Conservation (phyloP, 2,113 vertebrate species). For the Uria aalge region DNA sequence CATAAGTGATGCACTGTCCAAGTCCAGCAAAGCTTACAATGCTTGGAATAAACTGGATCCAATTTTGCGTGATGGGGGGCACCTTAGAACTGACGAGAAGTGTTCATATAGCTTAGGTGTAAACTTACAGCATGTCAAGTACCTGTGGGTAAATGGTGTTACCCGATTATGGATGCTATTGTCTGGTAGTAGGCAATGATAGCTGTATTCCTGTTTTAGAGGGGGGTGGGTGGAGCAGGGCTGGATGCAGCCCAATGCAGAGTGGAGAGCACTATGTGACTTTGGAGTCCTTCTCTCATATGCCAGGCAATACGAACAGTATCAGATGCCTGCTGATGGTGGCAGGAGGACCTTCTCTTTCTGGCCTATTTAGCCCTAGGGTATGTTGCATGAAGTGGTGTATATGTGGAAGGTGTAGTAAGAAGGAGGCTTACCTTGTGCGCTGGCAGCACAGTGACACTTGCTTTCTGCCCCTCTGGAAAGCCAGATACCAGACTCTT, state of each 20-base stretch:
- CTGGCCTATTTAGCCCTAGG: neutral
- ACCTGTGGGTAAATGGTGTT: neutral
- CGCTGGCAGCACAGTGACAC: neutral
- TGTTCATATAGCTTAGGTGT: neutral
- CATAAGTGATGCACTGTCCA: neutral
- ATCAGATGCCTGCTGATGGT: neutral
- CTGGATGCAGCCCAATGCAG: neutral
- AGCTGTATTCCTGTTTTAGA: neutral
- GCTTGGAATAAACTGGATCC: neutral
- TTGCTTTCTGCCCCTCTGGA: neutral
- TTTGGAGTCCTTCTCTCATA: neutral
- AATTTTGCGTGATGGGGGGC: neutral
- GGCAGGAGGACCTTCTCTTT: neutral
- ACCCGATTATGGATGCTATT: neutral
- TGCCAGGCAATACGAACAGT: rapidly evolving
- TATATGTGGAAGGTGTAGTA: neutral
- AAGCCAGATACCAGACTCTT: neutral
- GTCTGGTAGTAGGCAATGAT: neutral
- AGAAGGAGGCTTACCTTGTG: neutral
- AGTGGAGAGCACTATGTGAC: neutral
- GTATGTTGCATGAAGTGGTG: neutral
- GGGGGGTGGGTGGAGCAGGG: neutral
- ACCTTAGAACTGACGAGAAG: neutral
- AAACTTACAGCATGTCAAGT: neutral
- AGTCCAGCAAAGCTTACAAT: neutral